Percentiles rank a stretch among this genome's conserved stretches.
These are phyloP conservation scores for Chrysopilus asiliformis DNA, from an alignment of 2,888 invertebrate genomes.

Conservation along the genomic window DNA sequence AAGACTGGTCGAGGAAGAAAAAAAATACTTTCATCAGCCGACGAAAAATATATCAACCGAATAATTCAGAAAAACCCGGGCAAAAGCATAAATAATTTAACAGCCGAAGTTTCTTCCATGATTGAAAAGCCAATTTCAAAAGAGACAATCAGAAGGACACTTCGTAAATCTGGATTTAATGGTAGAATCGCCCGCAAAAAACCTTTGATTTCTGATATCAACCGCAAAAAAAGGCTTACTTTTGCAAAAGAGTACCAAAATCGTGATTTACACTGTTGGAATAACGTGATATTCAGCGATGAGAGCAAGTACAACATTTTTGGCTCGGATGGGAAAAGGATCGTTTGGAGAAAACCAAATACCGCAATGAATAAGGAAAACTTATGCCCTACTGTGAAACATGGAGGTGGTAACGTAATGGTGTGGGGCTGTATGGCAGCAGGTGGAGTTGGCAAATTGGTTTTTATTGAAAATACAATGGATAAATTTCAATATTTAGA, in stretches of 20 bases:
- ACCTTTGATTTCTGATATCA: constrained; percentile 1
- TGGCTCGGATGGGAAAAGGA: constrained; percentile 5
- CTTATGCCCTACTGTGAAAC: constrained; percentile 9
- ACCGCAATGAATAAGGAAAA: too few species aligned
- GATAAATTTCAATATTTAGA: too few species aligned
- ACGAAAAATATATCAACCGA: constrained; percentile 4
- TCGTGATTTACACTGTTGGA: too few species aligned
- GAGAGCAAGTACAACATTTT: constrained; percentile 11
- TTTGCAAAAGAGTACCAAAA: constrained; percentile 9
- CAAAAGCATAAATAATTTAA: constrained; percentile 5
- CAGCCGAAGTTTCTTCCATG: constrained; percentile 7
- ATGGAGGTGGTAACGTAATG: constrained; percentile 5
- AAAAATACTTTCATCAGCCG: not conserved
- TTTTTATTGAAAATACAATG: constrained; percentile 8
- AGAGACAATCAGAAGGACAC: too few species aligned
- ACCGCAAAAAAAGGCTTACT: constrained; percentile 5
- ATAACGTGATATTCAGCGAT: constrained; percentile 9
- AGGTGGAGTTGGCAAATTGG: constrained; percentile 9
- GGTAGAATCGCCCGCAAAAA: constrained; percentile 3
- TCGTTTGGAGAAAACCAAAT: constrained; percentile 7
- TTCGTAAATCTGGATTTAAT: too few species aligned
- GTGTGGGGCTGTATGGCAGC: too few species aligned
- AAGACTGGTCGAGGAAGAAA: constrained; percentile 1
- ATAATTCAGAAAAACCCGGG: constrained; percentile 1
- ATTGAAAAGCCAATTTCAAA: too few species aligned